Evolutionary conservation across 2,797 vertebrate genomes (phyloP), one percentile per base, ranked within the genome.

Genomic region (Trachurus trachurus): DNA sequence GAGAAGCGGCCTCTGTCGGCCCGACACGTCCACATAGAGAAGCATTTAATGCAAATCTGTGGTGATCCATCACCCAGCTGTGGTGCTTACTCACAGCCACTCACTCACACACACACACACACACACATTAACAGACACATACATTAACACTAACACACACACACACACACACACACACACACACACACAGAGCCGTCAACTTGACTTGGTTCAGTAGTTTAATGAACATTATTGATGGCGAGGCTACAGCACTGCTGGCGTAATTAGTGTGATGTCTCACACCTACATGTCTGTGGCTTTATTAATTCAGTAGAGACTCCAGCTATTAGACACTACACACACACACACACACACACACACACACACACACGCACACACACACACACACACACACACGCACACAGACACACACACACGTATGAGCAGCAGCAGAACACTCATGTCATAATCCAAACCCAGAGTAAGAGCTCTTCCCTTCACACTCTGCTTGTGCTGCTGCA

Each of bases 171-270:
- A 11, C 21, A 22, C 49, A 16, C 81, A 45, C 65, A 61, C 57
- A n/a, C 70, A 72, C 64, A 19, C 56, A 42, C 59, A 0, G 34
- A 76, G 76, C 74, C 47, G 76, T 88, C 86, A 80, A 22, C 71
- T 68, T 2, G 77, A 88, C 80, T 77, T 86, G 88, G 84, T 87
- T 86, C 77, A 86, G 86, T 67, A 85, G 82, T 92, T 90, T 92
- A 90, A 89, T 88, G 90, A 89, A 87, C 79, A 66, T 90, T 89
- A 93, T 89, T 89, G 87, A 93, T 88, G 88, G 84, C 9, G 59
- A 76, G 81, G 80, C 80, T 81, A 66, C 81, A 78, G 74, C 76
- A 45, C 73, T 59, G 82, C 87, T 82, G 71, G 21, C 3, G 42
- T 90, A 91, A 93, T 91, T 91, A 92, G 86, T 63, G 83, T 12